A percentile compares a stretch with the other conserved stretches of the same genome.
phyloP scores from a whole-genome alignment of 1,140 invertebrate genomes.

The Drosophila parvula region DNA sequence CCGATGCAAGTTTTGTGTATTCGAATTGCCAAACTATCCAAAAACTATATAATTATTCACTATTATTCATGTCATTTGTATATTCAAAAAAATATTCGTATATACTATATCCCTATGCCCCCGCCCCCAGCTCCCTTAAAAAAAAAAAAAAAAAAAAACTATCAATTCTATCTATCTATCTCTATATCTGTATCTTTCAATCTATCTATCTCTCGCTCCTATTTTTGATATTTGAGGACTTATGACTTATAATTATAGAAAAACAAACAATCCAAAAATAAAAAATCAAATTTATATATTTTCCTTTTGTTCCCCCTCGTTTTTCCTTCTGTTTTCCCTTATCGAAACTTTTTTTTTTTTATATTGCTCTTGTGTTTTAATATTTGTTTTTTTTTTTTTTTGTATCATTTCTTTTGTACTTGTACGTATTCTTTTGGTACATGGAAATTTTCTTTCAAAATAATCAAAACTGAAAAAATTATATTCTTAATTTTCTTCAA shows the following conservation, averaged over 20 bases:
- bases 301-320: slow-evolving; percentile 12
- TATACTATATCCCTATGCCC: slow-evolving; percentile 41
- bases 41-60: slow-evolving; percentile 49
- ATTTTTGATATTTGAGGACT: slow-evolving; percentile 43
- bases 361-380: slow-evolving; percentile 26
- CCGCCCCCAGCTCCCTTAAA: slow-evolving; percentile 25
- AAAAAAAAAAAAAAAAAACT: background rate
- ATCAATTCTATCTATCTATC: slow-evolving; percentile 28
- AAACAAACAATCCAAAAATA: slow-evolving; percentile 21
- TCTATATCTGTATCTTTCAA: slow-evolving; percentile 23
- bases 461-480: slow-evolving; percentile 30
- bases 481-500: slow-evolving; percentile 35
- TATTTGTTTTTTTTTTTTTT: slow-evolving; percentile 46
- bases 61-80: slow-evolving; percentile 67
- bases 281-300: slow-evolving; percentile 32
- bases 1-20: slow-evolving; percentile 19
- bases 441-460: slow-evolving; percentile 36
- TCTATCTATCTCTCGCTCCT: slow-evolving; percentile 30
- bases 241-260: slow-evolving; percentile 26
- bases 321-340: slow-evolving; percentile 17
- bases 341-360: slow-evolving; percentile 21
- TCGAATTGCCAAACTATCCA: slow-evolving; percentile 25
- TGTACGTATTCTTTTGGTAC: slow-evolving; percentile 24
- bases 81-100: slow-evolving; percentile 65
- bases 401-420: slow-evolving; percentile 36